Conservation (phyloP, 2,888 invertebrate species). For the Aphelenchoides bicaudatus region DNA sequence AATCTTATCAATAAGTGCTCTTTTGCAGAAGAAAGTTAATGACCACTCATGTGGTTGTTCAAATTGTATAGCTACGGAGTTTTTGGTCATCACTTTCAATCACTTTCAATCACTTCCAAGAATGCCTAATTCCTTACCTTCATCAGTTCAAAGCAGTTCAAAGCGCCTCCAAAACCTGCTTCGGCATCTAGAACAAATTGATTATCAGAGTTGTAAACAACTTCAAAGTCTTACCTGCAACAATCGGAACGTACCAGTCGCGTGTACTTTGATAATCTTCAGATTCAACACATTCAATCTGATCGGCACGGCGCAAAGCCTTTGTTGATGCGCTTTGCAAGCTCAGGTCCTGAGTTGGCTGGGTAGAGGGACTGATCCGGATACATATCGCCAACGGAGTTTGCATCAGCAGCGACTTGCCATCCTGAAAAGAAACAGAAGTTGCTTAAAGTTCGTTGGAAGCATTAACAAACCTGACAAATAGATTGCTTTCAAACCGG, state of each 20-base stretch:
- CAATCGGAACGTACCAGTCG: conserved; percentile 54
- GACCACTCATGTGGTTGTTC: background rate
- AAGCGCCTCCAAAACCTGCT: conserved; percentile 62
- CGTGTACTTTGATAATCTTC: conserved; percentile 57
- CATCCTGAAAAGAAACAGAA: conserved; percentile 49
- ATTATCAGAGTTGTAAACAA: too few species aligned
- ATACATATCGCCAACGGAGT: conserved; percentile 61
- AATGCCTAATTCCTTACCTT: conserved; percentile 55
- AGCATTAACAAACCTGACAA: conserved; percentile 52
- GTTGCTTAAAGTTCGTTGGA: background rate
- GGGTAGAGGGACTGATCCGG: conserved; percentile 62
- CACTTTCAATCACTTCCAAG: too few species aligned
- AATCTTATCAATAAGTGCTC: conserved; percentile 12
- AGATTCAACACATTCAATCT: conserved; percentile 54
- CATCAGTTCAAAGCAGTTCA: conserved; percentile 62
- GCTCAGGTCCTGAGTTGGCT: conserved; percentile 61
- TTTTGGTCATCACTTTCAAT: too few species aligned
- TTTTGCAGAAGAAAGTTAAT: background rate
- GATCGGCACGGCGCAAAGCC: conserved; percentile 60
- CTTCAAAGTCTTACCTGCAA: too few species aligned
- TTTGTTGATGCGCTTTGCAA: conserved; percentile 59
- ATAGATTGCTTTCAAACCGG: conserved; percentile 62
- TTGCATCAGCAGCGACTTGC: conserved; percentile 63
- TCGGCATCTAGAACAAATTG: conserved; percentile 62
- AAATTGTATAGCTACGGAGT: too few species aligned